Conservation (phyloP, 2,888 invertebrate genomes). For the Dione vanillae region DNA sequence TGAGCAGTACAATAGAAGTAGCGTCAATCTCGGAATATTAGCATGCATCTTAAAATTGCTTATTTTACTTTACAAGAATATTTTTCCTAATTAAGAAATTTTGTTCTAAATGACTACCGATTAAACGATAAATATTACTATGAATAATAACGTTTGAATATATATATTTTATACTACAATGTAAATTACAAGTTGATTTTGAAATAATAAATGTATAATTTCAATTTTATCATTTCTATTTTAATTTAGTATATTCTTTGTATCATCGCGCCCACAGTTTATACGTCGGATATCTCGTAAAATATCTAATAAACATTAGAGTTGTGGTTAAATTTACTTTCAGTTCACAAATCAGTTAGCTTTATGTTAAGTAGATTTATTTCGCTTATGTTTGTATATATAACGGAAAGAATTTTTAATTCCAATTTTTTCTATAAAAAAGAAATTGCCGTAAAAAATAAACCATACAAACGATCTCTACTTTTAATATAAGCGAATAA, state of each 20-base stretch:
- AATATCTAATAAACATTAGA: conserved; percentile 37
- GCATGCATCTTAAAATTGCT: no score
- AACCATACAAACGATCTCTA: not conserved
- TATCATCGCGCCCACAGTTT: conserved; percentile 14
- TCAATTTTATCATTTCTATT: conserved; percentile 10
- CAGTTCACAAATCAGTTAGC: conserved; percentile 22
- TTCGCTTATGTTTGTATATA: not conserved
- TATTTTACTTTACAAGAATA: no score
- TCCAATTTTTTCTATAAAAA: not conserved
- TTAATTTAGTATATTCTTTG: conserved; percentile 23
- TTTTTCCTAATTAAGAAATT: no score
- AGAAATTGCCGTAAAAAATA: not conserved
- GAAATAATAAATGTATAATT: not conserved
- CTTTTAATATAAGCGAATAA: conserved; percentile 22
- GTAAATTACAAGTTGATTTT: not conserved
- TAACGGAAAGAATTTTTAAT: no score
- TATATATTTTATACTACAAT: not conserved
- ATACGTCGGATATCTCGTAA: conserved; percentile 37
- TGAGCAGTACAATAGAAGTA: conserved; percentile 18
- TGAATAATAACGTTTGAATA: no score
- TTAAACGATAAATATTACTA: no score
- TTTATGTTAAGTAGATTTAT: not conserved
- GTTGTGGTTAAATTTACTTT: conserved; percentile 30
- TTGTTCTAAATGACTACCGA: no score
- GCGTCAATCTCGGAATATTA: not conserved